Conservation (phyloP, 2,113 vertebrate species). For the Pithys albifrons region DNA sequence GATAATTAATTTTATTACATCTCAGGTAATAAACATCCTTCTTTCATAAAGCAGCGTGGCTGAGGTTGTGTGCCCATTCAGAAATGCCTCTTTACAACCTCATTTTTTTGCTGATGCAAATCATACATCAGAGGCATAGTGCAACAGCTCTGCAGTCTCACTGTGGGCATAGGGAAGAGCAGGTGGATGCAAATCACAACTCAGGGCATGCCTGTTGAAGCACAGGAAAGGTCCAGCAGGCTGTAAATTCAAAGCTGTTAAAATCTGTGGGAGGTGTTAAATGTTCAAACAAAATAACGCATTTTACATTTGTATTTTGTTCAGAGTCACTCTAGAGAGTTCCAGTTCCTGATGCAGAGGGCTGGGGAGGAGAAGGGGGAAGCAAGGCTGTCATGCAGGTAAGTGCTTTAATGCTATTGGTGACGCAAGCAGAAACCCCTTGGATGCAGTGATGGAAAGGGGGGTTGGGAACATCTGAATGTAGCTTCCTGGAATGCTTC, state of each 20-base stretch:
- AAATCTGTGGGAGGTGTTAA: background rate
- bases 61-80: background rate
- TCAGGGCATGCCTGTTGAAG: accelerated
- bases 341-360: background rate
- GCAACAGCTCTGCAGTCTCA: background rate
- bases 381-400: background rate
- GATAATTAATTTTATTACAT: accelerated
- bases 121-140: accelerated
- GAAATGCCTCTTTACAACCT: background rate
- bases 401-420: background rate
- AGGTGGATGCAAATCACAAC: background rate
- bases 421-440: background rate
- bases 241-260: background rate
- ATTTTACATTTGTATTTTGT: background rate
- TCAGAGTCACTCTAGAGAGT: background rate
- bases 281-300: background rate
- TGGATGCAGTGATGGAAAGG: background rate
- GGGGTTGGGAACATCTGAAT: background rate
- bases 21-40: background rate
- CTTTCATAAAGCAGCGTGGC: accelerated
- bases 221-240: accelerated
- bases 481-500: background rate
- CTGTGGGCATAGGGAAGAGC: accelerated
- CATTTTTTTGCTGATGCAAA: background rate
- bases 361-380: background rate